Conservation (phyloP, 2,797 vertebrate genomes). For the Myotis myotis region DNA sequence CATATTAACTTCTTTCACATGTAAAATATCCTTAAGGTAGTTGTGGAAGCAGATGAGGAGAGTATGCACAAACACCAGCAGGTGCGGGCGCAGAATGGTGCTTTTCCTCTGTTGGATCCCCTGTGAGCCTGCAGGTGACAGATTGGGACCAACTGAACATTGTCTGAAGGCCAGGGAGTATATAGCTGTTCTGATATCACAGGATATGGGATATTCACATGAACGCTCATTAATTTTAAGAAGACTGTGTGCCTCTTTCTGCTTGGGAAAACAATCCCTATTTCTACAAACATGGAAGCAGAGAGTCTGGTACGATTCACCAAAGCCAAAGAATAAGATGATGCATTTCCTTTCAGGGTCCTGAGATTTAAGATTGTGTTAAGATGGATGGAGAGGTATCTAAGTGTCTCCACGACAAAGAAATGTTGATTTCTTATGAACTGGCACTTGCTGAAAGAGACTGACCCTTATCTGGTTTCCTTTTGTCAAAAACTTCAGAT, state of each 20-base stretch:
- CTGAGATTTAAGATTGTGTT: conserved; percentile 17
- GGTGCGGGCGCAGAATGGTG: background rate
- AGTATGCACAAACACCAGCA: background rate
- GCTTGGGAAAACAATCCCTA: background rate
- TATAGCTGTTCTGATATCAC: background rate
- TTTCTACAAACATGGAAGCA: conserved; percentile 23
- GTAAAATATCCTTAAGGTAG: background rate
- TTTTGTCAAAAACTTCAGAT: conserved; percentile 17
- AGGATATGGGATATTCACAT: background rate
- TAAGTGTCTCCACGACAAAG: background rate
- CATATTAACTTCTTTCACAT: conserved; percentile 17
- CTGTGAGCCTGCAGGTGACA: background rate
- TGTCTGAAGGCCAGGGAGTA: background rate
- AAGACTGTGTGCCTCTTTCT: background rate
- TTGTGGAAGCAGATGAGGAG: background rate
- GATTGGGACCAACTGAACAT: background rate
- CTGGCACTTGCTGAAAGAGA: background rate
- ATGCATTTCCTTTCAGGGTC: conserved; percentile 3
- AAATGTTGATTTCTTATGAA: conserved; percentile 36
- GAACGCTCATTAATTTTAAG: background rate
- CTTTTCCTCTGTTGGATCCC: background rate
- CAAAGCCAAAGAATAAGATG: background rate
- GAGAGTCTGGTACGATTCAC: background rate
- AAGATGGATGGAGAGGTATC: background rate
- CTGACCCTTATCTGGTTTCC: background rate